Evolutionary conservation across 2,797 vertebrate genomes (phyloP), one percentile per base, ranked within the genome.

Genomic region (Enteromius treurensis): DNA sequence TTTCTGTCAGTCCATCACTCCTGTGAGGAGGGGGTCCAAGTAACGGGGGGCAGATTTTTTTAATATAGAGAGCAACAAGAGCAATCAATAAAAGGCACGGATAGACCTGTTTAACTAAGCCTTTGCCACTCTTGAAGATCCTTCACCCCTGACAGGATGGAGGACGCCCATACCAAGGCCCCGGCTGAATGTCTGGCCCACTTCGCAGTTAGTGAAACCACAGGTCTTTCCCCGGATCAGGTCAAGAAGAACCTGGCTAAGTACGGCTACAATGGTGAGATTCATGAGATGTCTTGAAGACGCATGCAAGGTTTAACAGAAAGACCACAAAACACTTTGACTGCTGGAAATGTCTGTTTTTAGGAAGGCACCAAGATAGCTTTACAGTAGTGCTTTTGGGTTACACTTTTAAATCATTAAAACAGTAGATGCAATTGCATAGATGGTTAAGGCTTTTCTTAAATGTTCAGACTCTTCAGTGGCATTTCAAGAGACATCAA

Each of bases 211-310:
- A 96, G 88, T 0, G 95, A 97, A 90, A 86, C 79, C 53, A 85
- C 83, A 0, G 97, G 97, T 75, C 95, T 98, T 77, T 71, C 87
- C 55, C 94, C 92, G 0, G 96, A 98, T 68, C 96, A 96, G 91
- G 94, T 97, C 92, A 97, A 97, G 94, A 95, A 93, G 92, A 94
- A 94, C 91, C 89, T 96, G 89, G 95, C 95, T 2, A 98, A 97
- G 90, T 96, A 90, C 1, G 97, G 97, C 91, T 87, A 3, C 91
- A 98, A 98, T 90, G 97, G 97, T 98, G 91, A 96, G 96, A 90
- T 62, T 19, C 21, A 58, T 34, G 1, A 85, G 75, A 80, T 85
- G 85, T 65, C 45, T 45, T 62, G 5, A 74, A 47, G 90, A 90
- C 86, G 84, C 85, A 83, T 60, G 23, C 67, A 32, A 19, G 62